Percentiles rank a stretch among this genome's conserved stretches.
Conservation (phyloP, 1,140 invertebrate species). For the Cotesia vestalis region DNA sequence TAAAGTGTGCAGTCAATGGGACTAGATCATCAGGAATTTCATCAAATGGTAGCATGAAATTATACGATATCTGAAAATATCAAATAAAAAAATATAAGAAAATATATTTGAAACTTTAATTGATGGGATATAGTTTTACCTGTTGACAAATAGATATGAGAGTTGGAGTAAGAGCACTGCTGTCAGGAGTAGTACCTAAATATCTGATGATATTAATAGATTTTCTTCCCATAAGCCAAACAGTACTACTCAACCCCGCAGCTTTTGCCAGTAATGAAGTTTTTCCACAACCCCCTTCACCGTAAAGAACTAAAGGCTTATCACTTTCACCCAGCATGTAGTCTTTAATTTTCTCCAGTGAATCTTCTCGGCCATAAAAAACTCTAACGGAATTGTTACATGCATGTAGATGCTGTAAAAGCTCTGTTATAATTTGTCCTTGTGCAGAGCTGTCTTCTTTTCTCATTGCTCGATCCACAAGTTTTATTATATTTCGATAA, state of each 20-base stretch:
- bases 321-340: constrained; percentile 89
- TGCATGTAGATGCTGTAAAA: constrained; percentile 95
- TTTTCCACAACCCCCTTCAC: constrained; percentile 97
- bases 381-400: constrained; percentile 96
- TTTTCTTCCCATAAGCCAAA: constrained; percentile 78
- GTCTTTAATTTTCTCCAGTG: constrained; percentile 80
- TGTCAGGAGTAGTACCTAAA: constrained; percentile 96
- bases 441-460: constrained; percentile 94
- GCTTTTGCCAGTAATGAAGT: constrained; percentile 95
- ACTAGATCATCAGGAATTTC: constrained; percentile 96
- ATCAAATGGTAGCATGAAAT: constrained; percentile 91
- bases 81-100: constrained; percentile 8
- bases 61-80: constrained; percentile 85
- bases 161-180: constrained; percentile 91
- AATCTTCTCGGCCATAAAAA: constrained; percentile 93
- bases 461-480: constrained; percentile 92
- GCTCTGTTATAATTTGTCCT: constrained; percentile 94
- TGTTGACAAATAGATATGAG: constrained; percentile 95
- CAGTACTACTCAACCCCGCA: constrained; percentile 77
- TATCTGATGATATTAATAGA: constrained; percentile 92
- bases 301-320: constrained; percentile 92
- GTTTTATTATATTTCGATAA: constrained; percentile 91
- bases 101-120: neutral
- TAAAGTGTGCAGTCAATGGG: constrained; percentile 94
- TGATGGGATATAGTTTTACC: constrained; percentile 61